Conservation (phyloP, 1,140 invertebrate species). For the Wasmannia auropunctata region DNA sequence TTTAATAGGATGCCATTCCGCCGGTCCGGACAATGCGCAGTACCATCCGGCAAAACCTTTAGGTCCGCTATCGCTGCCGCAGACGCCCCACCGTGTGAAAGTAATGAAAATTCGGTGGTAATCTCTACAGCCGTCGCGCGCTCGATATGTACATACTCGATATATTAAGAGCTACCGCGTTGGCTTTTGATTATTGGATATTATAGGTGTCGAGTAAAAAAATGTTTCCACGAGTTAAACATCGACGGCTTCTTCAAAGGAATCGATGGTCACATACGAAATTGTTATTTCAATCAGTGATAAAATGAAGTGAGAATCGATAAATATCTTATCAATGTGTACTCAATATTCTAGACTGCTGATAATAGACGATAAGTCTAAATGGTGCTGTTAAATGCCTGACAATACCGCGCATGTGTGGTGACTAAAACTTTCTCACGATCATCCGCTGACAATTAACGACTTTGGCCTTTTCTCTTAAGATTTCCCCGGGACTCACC, state of each 20-base stretch:
- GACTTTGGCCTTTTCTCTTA: conserved; percentile 34
- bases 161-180: neutral
- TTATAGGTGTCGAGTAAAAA: neutral
- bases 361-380: neutral
- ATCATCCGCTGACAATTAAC: conserved; percentile 30
- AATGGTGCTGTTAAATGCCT: neutral
- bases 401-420: neutral
- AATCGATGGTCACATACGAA: neutral
- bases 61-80: conserved; percentile 27
- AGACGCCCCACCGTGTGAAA: conserved; percentile 32
- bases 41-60: conserved; percentile 40
- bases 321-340: neutral
- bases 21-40: conserved; percentile 61
- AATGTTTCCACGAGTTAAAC: neutral
- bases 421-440: conserved; percentile 31
- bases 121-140: neutral
- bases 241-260: neutral
- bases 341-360: neutral
- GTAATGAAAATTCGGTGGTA: conserved; percentile 64
- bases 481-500: conserved; percentile 12
- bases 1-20: conserved; percentile 73
- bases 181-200: neutral
- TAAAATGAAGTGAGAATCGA: neutral
- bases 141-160: neutral
- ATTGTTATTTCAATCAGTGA: neutral